A percentile compares a stretch with the other conserved stretches of the same genome.
phyloP scores from a whole-genome alignment of 2,113 vertebrate genomes.

The Gallinago jamesoni region DNA sequence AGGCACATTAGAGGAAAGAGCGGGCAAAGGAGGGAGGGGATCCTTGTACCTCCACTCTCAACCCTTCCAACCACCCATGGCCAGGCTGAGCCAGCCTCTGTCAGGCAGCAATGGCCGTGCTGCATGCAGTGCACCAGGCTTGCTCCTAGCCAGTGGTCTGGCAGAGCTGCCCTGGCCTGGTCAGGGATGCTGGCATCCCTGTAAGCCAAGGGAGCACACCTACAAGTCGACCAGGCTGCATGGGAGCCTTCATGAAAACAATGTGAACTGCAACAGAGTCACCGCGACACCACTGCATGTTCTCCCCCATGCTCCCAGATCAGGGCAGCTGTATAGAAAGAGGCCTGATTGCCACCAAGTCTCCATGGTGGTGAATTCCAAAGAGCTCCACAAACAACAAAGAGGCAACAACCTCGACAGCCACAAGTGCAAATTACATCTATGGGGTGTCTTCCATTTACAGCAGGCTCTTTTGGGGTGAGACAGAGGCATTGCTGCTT shows the following conservation, averaged over 20 bases:
- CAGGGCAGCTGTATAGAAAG: not conserved
- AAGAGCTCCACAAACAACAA: not conserved
- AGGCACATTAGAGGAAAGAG: not conserved
- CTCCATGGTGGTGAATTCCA: not conserved
- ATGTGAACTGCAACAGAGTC: not conserved
- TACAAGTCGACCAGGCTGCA: not conserved
- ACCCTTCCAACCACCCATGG: rapidly evolving
- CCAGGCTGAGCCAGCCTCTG: not conserved
- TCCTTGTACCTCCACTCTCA: not conserved
- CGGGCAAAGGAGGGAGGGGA: not conserved
- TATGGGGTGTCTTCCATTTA: not conserved
- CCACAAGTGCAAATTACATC: not conserved
- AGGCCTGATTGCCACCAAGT: not conserved
- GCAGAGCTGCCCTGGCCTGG: not conserved
- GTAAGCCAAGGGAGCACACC: not conserved
- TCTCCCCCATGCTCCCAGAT: rapidly evolving
- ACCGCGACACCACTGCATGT: rapidly evolving
- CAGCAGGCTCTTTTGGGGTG: not conserved
- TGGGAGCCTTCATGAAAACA: not conserved
- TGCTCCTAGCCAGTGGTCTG: not conserved
- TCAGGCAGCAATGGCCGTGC: rapidly evolving
- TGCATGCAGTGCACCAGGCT: not conserved
- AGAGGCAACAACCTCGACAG: not conserved
- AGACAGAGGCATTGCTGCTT: not conserved
- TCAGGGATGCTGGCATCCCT: not conserved